Conservation (phyloP, 2,797 vertebrate species). For the Furcifer pardalis region DNA sequence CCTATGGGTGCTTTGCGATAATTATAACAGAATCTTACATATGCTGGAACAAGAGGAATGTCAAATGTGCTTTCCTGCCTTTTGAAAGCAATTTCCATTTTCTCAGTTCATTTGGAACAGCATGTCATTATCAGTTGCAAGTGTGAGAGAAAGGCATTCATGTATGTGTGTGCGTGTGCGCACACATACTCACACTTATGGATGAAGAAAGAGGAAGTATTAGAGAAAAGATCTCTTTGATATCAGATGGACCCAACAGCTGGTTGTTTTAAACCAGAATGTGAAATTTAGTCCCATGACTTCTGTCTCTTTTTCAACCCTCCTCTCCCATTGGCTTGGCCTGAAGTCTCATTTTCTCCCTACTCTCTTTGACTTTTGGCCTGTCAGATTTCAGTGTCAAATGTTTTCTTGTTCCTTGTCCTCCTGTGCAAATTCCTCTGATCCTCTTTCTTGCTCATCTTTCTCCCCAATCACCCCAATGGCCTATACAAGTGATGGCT, state of each 20-base stretch:
- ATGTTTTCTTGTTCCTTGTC: not conserved
- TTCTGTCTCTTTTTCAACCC: not conserved
- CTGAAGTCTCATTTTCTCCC: not conserved
- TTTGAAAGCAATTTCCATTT: constrained; percentile 72
- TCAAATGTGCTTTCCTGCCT: constrained; percentile 66
- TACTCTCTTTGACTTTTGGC: not conserved
- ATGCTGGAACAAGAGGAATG: constrained; percentile 70
- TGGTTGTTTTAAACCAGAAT: not conserved
- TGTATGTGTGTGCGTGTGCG: not conserved
- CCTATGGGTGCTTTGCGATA: constrained; percentile 66
- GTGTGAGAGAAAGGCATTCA: constrained; percentile 50
- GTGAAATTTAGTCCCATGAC: not conserved
- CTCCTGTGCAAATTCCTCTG: not conserved
- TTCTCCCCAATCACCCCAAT: not conserved
- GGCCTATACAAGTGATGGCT: no score
- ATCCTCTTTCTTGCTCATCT: not conserved
- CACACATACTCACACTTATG: not conserved
- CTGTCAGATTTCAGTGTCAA: not conserved
- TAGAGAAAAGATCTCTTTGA: constrained; percentile 11
- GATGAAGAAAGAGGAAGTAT: not conserved
- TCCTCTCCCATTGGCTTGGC: not conserved
- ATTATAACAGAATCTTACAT: constrained; percentile 69
- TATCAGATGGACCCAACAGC: constrained; percentile 37
- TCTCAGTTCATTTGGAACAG: constrained; percentile 68
- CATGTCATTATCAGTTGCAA: constrained; percentile 66